Evolutionary conservation across 2,797 vertebrate genomes (phyloP), one percentile per base, ranked within the genome.

Genomic region (Florisuga fusca): DNA sequence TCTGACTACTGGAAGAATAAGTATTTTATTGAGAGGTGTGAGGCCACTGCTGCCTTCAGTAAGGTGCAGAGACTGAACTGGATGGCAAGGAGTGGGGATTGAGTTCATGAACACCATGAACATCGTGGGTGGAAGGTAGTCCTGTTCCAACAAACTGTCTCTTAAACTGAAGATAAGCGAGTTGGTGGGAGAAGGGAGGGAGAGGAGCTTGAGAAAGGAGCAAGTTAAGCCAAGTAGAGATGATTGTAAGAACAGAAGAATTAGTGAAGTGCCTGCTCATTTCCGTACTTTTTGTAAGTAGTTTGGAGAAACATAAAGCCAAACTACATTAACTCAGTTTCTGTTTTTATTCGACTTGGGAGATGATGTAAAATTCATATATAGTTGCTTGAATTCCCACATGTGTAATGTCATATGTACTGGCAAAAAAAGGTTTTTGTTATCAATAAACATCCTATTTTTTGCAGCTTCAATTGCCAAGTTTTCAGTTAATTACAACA

Each of bases 401-500:
- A 12, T 22, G 2, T 48, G 10, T 57, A 73, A 15, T 68, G 7
- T 34, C 14, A 22, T 53, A 55, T 38, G 3, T 88, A 67, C 9
- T 77, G 9, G 23, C 59, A 46, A 12, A 90, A 90, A 80, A 63
- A 29, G 33, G 14, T 1, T 50, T 93, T 84, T 84, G 4, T 54
- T 46, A 67, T 38, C 6, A 0, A 18, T 58, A 55, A 71, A 29
- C 22, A 3, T 50, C 13, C 50, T 36, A 18, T 8, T 59, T 91
- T 89, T 87, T 81, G 45, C 38, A 85, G 23, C 20, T 92, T 91
- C 31, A 77, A 51, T 12, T 86, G 31, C 31, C 66, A 88, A 76
- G 25, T 69, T 89, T 90, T 51, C 36, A 72, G 67, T 76, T 90
- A 89, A 83, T 93, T 94, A 48, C 27, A 90, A 59, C 54, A 43